Evolutionary conservation across 2,888 invertebrate genomes (phyloP), one percentile per base, ranked within the genome.

Genomic region (Scrobipalpa atriplicella): DNA sequence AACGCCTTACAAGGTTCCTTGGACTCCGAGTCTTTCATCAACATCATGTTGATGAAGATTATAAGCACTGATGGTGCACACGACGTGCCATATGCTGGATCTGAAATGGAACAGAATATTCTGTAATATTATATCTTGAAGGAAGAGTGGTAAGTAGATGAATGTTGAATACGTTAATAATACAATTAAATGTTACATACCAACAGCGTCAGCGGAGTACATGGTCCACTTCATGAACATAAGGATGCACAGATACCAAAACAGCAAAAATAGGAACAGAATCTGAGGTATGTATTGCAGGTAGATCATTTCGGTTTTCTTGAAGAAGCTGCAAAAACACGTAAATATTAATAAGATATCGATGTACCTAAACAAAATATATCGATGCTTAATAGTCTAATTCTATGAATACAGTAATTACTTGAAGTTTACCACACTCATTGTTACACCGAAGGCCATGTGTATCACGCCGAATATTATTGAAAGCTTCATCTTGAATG

Each of bases 31-130:
- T 82, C 72, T 76, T 94, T 95, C 76, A 95, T 83, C 74, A 96
- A 87, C 89, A 95, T 95, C 97, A 97, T 97, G 84, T 96, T 96
- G 84, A 97, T 97, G 78, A 97, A 95, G 68, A 95, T 95, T 68
- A 97, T 96, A 19, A 97, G 93, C 0, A 97, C 94, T 38, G 96
- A 96, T 0, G 97, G 97, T 0, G 97, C 97, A 77, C 95, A 95
- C 1, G 88, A 89, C 0, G 95, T 85, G 21, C 89, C 87, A 36
- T 83, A 84, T 1, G 83, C 82, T 19, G 83, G 78, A 65, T 92
- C 94, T 94, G 78, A 8, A 58, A 47, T 5, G 6, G 6, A 2
- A 10, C 1, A 5, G 36, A 56, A 36, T n/a, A 19, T 29, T 56
- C 9, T n/a, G 10, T 19, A 21, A 19, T n/a, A n/a, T n/a, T n/a